These are phyloP conservation scores for Passer domesticus DNA, from an alignment of 2,113 vertebrate genomes.

Conservation along the genomic window DNA sequence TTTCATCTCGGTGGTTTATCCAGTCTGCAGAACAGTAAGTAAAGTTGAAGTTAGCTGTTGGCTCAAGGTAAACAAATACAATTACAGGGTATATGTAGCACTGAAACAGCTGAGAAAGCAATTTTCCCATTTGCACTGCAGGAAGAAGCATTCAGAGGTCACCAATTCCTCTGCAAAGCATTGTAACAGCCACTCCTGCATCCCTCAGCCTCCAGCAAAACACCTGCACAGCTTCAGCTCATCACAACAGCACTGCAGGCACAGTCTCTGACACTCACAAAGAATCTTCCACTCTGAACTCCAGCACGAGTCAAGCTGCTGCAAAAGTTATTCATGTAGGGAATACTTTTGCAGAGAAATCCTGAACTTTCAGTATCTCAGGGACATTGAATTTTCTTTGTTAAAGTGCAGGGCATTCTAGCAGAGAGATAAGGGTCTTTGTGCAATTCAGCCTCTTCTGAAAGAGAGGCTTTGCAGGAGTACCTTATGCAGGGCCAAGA, in stretches of 20 bases:
- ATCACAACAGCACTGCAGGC: background rate
- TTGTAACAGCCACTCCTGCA: background rate
- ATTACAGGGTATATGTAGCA: background rate
- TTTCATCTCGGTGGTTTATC: slow-evolving; percentile 70
- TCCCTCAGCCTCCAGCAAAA: background rate
- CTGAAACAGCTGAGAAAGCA: background rate
- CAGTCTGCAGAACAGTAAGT: slow-evolving; percentile 66
- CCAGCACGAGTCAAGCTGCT: background rate
- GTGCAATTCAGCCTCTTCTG: background rate
- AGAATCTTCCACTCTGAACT: background rate
- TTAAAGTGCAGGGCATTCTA: background rate
- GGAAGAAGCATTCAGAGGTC: background rate
- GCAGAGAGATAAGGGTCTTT: background rate
- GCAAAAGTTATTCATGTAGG: background rate
- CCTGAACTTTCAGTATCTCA: background rate
- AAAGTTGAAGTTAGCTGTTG: background rate
- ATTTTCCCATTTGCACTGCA: background rate
- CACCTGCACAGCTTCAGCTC: background rate
- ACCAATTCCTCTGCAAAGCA: background rate
- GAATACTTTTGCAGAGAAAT: background rate
- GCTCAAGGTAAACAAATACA: background rate
- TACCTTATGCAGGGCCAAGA: background rate
- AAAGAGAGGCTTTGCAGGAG: background rate
- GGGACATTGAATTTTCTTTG: background rate
- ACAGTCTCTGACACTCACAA: background rate